These are phyloP conservation scores for Drosophila athabasca DNA, from an alignment of 1,140 invertebrate genomes.

Conservation along the genomic window DNA sequence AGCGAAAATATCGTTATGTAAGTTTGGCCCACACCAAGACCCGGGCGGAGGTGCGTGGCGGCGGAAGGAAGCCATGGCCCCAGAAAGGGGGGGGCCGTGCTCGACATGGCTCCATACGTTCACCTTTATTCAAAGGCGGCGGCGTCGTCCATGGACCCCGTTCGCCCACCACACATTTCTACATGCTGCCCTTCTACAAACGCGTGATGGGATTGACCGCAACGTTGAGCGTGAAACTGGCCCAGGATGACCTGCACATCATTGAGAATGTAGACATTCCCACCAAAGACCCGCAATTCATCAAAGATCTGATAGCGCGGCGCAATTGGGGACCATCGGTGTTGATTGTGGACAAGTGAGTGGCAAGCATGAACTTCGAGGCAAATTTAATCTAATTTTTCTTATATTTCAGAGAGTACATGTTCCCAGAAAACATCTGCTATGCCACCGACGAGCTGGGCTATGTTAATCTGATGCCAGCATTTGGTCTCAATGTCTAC, in stretches of 20 bases:
- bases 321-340: slow-evolving; percentile 98
- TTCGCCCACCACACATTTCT: slow-evolving; percentile 94
- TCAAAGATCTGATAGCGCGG: slow-evolving; percentile 91
- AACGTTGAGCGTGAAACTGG: slow-evolving; percentile 94
- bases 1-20: slow-evolving; percentile 92
- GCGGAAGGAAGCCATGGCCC: slow-evolving; percentile 96
- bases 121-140: slow-evolving; percentile 92
- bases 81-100: slow-evolving; percentile 96
- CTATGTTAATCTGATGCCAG: slow-evolving; percentile 97
- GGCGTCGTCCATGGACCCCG: slow-evolving; percentile 94
- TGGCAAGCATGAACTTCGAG: slow-evolving; percentile 21
- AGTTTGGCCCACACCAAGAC: slow-evolving; percentile 89
- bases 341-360: slow-evolving; percentile 95
- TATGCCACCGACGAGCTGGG: slow-evolving; percentile 90
- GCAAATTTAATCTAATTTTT: not conserved
- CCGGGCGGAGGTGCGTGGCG: slow-evolving; percentile 93
- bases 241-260: slow-evolving; percentile 97
- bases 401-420: slow-evolving; percentile 87
- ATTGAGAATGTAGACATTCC: slow-evolving; percentile 94
- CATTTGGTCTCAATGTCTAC: slow-evolving; percentile 94
- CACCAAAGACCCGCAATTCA: slow-evolving; percentile 90
- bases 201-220: slow-evolving; percentile 92
- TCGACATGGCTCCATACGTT: slow-evolving; percentile 95
- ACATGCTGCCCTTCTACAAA: slow-evolving; percentile 92
- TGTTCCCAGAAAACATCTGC: slow-evolving; percentile 94